phyloP scores from a whole-genome alignment of 2,888 invertebrate species.

The Melanostoma scalare region DNA sequence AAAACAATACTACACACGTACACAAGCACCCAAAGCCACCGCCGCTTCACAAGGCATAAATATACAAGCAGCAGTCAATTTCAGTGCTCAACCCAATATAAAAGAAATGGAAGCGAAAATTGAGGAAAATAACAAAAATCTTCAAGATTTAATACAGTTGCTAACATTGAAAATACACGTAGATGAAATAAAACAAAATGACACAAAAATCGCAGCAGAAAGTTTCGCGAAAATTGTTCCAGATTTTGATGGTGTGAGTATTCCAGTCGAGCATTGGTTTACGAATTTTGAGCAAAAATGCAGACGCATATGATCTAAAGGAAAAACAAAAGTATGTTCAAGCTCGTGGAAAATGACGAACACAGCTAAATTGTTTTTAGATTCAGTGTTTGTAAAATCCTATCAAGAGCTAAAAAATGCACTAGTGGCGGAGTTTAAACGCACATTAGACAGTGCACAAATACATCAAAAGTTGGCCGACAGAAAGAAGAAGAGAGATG shows the following conservation, averaged over 20 bases:
- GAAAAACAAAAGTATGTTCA: too few species aligned
- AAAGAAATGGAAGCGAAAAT: not conserved
- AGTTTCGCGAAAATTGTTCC: too few species aligned
- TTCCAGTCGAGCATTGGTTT: too few species aligned
- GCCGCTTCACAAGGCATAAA: not conserved
- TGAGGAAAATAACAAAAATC: not conserved
- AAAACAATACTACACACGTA: not conserved
- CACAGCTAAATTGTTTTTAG: too few species aligned
- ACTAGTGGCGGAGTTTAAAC: conserved; percentile 44
- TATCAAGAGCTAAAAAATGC: conserved; percentile 35
- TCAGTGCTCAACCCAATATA: not conserved
- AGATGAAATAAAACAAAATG: conserved; percentile 14
- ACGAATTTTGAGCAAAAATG: too few species aligned
- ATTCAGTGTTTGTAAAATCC: conserved; percentile 43
- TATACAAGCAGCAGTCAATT: not conserved
- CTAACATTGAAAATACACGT: conserved; percentile 10
- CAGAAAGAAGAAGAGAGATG: conserved; percentile 42
- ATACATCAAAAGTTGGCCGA: conserved; percentile 45
- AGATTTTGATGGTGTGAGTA: too few species aligned
- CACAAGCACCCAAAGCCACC: not conserved
- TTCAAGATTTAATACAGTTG: conserved; percentile 1
- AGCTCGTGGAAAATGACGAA: too few species aligned
- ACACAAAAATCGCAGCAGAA: too few species aligned
- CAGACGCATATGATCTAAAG: too few species aligned
- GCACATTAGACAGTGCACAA: conserved; percentile 31